Conservation (phyloP, 2,113 vertebrate species). For the Anarhynchus alexandrinus region DNA sequence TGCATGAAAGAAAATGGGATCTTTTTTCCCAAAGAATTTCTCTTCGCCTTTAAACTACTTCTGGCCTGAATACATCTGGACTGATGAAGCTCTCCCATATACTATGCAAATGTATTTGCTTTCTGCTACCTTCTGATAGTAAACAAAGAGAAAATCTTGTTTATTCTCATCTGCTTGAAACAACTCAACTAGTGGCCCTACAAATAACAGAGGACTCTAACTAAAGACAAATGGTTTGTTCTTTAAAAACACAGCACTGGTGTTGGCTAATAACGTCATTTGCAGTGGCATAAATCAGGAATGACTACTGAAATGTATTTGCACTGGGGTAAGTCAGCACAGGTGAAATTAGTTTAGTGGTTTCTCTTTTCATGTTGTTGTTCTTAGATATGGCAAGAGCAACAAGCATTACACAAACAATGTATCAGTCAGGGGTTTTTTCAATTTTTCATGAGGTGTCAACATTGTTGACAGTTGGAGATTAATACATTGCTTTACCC, state of each 20-base stretch:
- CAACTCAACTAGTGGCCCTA: not conserved
- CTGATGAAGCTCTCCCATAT: not conserved
- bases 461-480: slow-evolving; percentile 14
- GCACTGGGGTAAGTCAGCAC: not conserved
- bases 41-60: not conserved
- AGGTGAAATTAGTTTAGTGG: not conserved
- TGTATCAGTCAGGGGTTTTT: not conserved
- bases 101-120: not conserved
- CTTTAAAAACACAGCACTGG: not conserved
- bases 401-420: not conserved
- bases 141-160: not conserved
- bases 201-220: not conserved
- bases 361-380: not conserved
- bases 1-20: not conserved
- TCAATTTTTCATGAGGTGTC: slow-evolving; percentile 31
- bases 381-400: not conserved
- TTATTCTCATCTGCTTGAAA: not conserved
- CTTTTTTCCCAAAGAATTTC: not conserved
- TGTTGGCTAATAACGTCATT: not conserved
- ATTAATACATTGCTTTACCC: not conserved
- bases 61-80: not conserved
- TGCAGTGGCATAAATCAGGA: not conserved
- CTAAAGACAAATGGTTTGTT: not conserved
- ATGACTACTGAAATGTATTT: not conserved
- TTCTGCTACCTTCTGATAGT: not conserved